A percentile compares a stretch with the other conserved stretches of the same genome.
Conservation (phyloP, 2,888 invertebrate genomes). For the Dicyrtoma fusca region DNA sequence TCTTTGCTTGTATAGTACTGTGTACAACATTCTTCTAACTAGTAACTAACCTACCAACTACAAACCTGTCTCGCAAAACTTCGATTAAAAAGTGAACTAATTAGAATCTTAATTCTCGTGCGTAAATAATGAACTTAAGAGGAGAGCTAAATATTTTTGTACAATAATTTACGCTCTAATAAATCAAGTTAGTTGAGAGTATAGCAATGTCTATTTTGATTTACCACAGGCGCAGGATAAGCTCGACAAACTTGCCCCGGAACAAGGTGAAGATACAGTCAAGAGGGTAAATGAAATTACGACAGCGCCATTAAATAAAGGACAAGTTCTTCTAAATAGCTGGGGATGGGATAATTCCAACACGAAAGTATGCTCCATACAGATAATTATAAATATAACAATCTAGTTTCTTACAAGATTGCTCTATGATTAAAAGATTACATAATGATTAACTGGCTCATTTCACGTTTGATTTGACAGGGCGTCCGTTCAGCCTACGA, state of each 20-base stretch:
- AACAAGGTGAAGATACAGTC: constrained; percentile 34
- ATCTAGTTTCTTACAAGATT: no score
- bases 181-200: not conserved
- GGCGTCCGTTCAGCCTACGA: constrained; percentile 49
- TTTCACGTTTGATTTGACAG: constrained; percentile 27
- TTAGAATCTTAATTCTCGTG: no score
- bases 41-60: no score
- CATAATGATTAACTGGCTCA: not conserved
- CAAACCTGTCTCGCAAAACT: no score
- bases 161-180: not conserved
- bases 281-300: constrained; percentile 43
- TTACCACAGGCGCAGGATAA: constrained; percentile 36
- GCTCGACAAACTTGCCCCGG: constrained; percentile 28
- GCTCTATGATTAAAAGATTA: no score
- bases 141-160: no score
- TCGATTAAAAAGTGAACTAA: no score
- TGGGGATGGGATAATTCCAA: constrained; percentile 68
- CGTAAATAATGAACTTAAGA: no score
- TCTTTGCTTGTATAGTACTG: no score
- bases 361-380: constrained; percentile 63
- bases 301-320: constrained; percentile 67
- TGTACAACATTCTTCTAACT: no score
- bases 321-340: constrained; percentile 72
- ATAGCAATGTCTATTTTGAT: not conserved
- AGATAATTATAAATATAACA: constrained; percentile 1